Conservation (phyloP, 2,113 vertebrate genomes). For the Corythornis cristatus region DNA sequence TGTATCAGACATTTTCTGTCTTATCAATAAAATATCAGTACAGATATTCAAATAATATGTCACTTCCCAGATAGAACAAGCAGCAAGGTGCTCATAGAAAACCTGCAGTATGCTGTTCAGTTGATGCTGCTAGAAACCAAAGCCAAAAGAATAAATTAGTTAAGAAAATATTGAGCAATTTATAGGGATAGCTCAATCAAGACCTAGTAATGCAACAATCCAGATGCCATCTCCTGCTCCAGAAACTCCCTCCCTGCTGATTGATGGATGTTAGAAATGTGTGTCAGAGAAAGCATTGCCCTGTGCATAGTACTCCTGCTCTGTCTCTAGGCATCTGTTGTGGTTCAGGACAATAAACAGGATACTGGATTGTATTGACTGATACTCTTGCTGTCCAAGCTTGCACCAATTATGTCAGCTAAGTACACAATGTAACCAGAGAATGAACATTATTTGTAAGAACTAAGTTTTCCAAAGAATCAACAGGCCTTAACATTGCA, state of each 20-base stretch:
- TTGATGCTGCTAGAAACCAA: not conserved
- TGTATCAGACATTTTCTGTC: not conserved
- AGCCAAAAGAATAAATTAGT: not conserved
- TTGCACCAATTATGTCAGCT: not conserved
- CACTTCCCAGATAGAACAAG: not conserved
- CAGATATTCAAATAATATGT: not conserved
- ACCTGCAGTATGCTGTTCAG: not conserved
- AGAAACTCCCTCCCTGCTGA: not conserved
- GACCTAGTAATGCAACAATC: not conserved
- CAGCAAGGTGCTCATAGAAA: not conserved
- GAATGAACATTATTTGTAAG: not conserved
- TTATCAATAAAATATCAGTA: not conserved
- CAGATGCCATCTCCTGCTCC: not conserved
- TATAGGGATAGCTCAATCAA: not conserved
- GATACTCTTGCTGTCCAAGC: not conserved
- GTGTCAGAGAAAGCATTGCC: not conserved
- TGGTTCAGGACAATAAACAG: not conserved
- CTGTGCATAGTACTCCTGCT: not conserved
- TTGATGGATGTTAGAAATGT: not conserved
- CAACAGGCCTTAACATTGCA: not conserved
- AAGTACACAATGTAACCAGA: not conserved
- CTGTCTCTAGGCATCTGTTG: not conserved
- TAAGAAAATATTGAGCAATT: not conserved
- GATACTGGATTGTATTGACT: not conserved
- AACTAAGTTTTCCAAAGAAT: not conserved